Percentiles rank a stretch among this genome's conserved stretches.
Evolutionary conservation across 2,797 vertebrate species (phyloP).

Genomic region (Cephalopachus bancanus): DNA sequence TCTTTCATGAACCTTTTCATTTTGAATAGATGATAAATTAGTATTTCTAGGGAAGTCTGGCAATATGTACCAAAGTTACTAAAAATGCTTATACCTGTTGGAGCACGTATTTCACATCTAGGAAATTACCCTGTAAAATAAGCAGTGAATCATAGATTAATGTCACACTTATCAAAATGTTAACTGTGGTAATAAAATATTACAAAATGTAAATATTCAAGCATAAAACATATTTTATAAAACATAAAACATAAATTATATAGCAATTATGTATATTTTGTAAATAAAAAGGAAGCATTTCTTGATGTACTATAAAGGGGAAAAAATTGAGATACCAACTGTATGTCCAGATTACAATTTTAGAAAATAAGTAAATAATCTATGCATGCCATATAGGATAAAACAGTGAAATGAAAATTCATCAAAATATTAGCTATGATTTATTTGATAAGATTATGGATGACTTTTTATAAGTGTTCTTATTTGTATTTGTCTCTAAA

Average conservation of each 20-base stretch:
- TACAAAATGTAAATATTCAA: not conserved
- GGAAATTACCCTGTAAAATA: conserved; percentile 12
- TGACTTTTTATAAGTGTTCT: not conserved
- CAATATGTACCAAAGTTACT: not conserved
- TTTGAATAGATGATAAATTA: not conserved
- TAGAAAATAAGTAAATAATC: conserved; percentile 1
- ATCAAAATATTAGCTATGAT: not conserved
- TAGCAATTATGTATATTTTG: not conserved
- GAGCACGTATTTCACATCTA: conserved; percentile 18
- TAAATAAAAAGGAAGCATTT: not conserved
- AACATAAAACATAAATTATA: conserved; percentile 48
- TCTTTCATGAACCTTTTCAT: not conserved
- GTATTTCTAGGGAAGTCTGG: not conserved
- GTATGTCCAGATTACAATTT: not conserved
- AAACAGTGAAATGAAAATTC: conserved; percentile 32
- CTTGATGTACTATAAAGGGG: not conserved
- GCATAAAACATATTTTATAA: not conserved
- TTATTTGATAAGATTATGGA: not conserved
- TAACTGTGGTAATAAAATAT: not conserved
- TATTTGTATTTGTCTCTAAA: conserved; percentile 2
- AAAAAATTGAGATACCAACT: not conserved
- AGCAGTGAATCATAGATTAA: not conserved
- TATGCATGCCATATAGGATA: not conserved
- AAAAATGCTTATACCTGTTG: not conserved
- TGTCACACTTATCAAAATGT: conserved; percentile 13